phyloP scores from a whole-genome alignment of 2,797 vertebrate species.

The Lacerta agilis region DNA sequence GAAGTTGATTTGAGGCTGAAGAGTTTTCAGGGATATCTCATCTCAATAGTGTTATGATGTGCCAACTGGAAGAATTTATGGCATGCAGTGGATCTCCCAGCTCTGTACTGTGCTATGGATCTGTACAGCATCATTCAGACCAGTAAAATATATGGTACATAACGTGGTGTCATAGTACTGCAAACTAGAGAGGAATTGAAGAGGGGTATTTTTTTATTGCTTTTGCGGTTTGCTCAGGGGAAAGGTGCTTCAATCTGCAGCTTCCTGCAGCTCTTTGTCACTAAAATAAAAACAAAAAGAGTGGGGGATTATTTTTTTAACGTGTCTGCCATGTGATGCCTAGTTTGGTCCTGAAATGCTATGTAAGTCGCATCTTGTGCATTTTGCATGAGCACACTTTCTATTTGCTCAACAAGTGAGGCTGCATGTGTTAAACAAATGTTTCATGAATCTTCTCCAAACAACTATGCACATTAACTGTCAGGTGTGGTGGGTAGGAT shows the following conservation, averaged over 20 bases:
- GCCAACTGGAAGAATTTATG: background rate
- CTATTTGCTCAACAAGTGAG: background rate
- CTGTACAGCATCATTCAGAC: background rate
- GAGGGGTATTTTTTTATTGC: background rate
- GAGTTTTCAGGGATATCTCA: background rate
- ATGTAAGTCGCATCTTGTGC: background rate
- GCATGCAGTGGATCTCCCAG: background rate
- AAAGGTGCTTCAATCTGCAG: background rate
- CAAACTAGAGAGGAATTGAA: background rate
- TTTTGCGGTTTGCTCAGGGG: background rate
- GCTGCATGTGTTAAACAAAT: background rate
- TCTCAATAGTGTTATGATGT: background rate
- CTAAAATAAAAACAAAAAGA: background rate
- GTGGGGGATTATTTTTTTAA: background rate
- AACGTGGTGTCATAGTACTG: background rate
- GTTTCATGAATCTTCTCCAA: background rate
- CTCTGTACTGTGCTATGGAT: background rate
- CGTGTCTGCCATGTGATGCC: background rate
- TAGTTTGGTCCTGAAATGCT: background rate
- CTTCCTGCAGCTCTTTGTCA: background rate
- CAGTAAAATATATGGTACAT: background rate
- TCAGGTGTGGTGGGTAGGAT: background rate
- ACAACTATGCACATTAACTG: background rate
- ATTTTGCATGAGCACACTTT: background rate
- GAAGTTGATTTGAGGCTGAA: background rate